phyloP scores from a whole-genome alignment of 2,113 vertebrate species.

The Etia nguti region DNA sequence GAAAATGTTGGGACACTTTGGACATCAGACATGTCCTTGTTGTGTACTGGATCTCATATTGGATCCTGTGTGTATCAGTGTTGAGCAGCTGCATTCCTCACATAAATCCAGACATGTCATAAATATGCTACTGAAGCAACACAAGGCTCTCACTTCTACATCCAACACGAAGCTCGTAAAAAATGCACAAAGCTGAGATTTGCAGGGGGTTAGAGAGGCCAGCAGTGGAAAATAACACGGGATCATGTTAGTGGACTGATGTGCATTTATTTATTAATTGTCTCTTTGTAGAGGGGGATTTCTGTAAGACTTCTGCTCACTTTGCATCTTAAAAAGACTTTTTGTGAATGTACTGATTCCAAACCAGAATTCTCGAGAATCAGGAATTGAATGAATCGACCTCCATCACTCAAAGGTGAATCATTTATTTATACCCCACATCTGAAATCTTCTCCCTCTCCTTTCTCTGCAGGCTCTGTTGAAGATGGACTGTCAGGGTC shows the following conservation, averaged over 20 bases:
- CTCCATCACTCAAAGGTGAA: not conserved
- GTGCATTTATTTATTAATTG: not conserved
- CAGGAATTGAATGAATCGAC: not conserved
- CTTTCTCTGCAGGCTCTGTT: slow-evolving; percentile 80
- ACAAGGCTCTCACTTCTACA: not conserved
- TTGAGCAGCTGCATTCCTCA: not conserved
- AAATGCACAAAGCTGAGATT: slow-evolving; percentile 26
- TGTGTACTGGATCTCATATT: not conserved
- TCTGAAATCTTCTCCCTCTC: no score
- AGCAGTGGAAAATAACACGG: not conserved
- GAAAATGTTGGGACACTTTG: not conserved
- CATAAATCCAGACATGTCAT: not conserved
- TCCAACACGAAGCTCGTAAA: slow-evolving; percentile 13
- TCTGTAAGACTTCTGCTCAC: not conserved
- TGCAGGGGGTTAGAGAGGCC: not conserved
- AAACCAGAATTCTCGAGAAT: not conserved
- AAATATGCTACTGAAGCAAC: not conserved
- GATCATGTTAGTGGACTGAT: not conserved
- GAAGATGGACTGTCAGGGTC: slow-evolving; percentile 96
- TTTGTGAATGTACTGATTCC: not conserved
- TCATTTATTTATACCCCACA: not conserved
- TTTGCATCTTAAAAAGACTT: not conserved
- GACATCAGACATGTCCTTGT: not conserved
- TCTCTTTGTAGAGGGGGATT: not conserved
- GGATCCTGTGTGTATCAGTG: not conserved